Evolutionary conservation across 1,140 invertebrate species (phyloP).

Genomic region (Drosophila gunungcola): DNA sequence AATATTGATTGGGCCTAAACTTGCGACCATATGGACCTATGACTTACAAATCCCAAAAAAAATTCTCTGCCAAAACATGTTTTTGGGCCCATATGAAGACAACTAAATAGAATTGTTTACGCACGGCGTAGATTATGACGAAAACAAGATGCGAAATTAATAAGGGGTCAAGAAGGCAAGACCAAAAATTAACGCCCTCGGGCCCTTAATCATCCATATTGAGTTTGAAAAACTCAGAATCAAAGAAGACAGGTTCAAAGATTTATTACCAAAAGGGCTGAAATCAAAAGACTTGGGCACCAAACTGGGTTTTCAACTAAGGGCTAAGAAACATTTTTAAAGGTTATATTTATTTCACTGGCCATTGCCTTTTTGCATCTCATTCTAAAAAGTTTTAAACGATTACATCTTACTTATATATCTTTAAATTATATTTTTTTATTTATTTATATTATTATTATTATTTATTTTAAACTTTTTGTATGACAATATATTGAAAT

Average conservation of each 20-base stretch:
- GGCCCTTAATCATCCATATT: background rate
- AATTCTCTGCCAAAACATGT: constrained; percentile 30
- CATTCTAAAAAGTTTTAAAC: too few species aligned
- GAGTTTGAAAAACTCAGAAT: background rate
- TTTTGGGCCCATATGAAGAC: constrained; percentile 9
- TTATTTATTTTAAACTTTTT: background rate
- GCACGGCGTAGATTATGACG: constrained; percentile 14
- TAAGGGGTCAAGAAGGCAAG: constrained; percentile 10
- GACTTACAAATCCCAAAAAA: background rate
- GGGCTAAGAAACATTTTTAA: background rate
- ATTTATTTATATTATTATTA: background rate
- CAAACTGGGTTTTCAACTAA: constrained; percentile 22
- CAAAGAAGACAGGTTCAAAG: background rate
- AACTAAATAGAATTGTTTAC: constrained; percentile 1
- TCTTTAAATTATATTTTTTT: background rate
- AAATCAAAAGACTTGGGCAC: constrained; percentile 41
- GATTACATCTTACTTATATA: too few species aligned
- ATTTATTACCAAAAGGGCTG: background rate
- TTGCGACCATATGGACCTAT: constrained; percentile 1
- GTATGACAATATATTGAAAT: background rate
- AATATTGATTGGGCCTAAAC: constrained; percentile 1
- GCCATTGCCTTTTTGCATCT: background rate
- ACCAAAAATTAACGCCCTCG: background rate
- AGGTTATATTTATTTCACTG: background rate
- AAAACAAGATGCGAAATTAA: constrained; percentile 37